Base-by-base conservation (phyloP, 2,888 invertebrate genomes). In the Heteropelma amictum region DNA sequence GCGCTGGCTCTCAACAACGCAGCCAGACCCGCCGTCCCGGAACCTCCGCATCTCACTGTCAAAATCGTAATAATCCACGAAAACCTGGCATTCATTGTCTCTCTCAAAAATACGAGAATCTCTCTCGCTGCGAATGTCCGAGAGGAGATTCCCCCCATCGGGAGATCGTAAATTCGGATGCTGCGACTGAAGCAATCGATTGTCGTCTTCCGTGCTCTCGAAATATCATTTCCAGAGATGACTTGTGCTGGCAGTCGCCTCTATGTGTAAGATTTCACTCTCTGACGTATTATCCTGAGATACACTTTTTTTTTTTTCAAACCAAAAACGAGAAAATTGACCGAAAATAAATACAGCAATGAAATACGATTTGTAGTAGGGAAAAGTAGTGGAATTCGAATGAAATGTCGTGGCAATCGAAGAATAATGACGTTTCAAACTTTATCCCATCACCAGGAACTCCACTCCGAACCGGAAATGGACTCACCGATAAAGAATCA, bases 391-490 rank as follows among this genome's bases (percentile, higher is more conserved):
- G n/a, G n/a, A n/a, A n/a, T n/a, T n/a, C n/a, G 10, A 38, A 5
- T 14, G 2, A 14, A 3, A 28, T 30, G 4, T 1, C 42, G 10
- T 40, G 14, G 35, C 21, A 42, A 33, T 35, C 7, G 8, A 14
- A 56, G 7, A 38, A 17, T 10, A 12, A 42, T 28, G 23, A 17
- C 8, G 17, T 53, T 51, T 10, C 2, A 2, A 56, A 14, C 10
- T 40, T 23, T 26, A 8, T 35, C n/a, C 38, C 5, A 2, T 14
- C 7, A 7, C 17, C 67, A 71, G 75, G 70, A 75, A 28, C 49
- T 64, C 1, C 65, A 75, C n/a, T 75, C 26, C 3, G 70, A 61
- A 17, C 49, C 54, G 17, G 60, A 70, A 61, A 65, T 33, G 21
- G 60, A 75, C 35, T 33, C 26, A 4, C n/a, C 65, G 8, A 17